These are phyloP conservation scores for Aix galericulata DNA, from an alignment of 2,113 vertebrate species.

Conservation along the genomic window DNA sequence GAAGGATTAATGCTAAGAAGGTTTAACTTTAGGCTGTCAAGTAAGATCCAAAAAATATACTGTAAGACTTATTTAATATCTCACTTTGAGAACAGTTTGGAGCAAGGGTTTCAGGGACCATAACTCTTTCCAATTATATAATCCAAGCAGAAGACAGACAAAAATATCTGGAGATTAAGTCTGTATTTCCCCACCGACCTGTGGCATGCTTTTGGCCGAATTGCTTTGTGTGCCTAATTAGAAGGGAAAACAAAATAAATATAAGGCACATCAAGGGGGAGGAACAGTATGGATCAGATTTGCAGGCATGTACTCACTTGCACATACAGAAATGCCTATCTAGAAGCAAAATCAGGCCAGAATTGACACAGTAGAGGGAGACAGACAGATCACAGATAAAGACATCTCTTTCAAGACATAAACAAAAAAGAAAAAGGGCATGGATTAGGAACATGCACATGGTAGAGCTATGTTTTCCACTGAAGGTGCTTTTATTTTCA, in stretches of 20 bases:
- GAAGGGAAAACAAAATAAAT: neutral
- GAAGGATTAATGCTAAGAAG: neutral
- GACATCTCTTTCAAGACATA: neutral
- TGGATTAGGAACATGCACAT: rapidly evolving
- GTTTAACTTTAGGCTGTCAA: neutral
- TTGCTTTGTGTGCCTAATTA: neutral
- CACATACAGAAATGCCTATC: neutral
- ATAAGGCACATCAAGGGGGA: neutral
- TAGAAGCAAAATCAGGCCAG: neutral
- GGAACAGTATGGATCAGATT: neutral
- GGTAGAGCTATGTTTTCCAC: neutral
- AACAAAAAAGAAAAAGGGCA: neutral
- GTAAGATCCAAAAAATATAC: neutral
- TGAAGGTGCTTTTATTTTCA: neutral
- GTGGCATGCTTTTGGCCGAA: neutral
- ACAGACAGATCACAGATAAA: neutral
- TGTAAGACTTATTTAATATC: conserved; percentile 3
- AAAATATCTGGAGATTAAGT: neutral
- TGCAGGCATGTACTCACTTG: neutral
- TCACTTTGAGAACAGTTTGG: neutral
- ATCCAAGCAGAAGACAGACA: neutral
- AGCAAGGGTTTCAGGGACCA: neutral
- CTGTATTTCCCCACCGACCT: neutral
- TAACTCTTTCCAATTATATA: neutral
- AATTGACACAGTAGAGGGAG: neutral